Evolutionary conservation across 2,113 vertebrate species (phyloP).

Genomic region (Xyliphius kryptos): DNA sequence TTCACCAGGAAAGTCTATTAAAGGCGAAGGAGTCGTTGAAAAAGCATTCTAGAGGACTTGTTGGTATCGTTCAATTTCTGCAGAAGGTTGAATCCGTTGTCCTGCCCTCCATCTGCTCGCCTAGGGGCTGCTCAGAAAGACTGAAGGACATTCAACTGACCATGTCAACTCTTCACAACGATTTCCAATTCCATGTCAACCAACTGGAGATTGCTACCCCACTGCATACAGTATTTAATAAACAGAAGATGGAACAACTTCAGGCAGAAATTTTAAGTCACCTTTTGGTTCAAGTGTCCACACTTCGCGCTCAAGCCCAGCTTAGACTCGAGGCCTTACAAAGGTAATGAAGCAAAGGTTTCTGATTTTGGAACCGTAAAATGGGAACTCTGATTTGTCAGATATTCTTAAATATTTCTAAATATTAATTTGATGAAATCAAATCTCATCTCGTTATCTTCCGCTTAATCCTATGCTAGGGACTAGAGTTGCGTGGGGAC

Average conservation of each 20-base stretch:
- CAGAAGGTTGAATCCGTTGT: constrained; percentile 54
- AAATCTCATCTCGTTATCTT: too few relatives aligned
- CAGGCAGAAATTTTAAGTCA: constrained; percentile 60
- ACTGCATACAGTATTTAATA: constrained; percentile 54
- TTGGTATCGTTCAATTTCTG: constrained; percentile 49
- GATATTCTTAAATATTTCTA: too few relatives aligned
- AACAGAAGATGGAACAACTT: constrained; percentile 52
- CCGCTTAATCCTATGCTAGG: too few relatives aligned
- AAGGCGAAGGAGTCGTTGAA: constrained; percentile 56
- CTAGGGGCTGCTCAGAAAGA: constrained; percentile 46
- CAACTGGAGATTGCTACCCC: constrained; percentile 56
- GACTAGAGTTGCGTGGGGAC: too few relatives aligned
- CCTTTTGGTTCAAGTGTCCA: constrained; percentile 60
- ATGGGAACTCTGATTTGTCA: too few relatives aligned
- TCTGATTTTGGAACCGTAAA: too few relatives aligned
- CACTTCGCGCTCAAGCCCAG: constrained; percentile 59
- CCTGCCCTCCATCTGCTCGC: constrained; percentile 42
- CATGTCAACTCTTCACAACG: constrained; percentile 49
- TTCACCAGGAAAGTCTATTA: constrained; percentile 60
- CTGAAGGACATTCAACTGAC: constrained; percentile 45
- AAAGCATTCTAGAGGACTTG: constrained; percentile 55
- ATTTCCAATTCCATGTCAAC: constrained; percentile 61
- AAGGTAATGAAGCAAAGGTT: constrained; percentile 52
- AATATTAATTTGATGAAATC: too few relatives aligned
- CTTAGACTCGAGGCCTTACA: constrained; percentile 50